phyloP scores from a whole-genome alignment of 2,797 vertebrate genomes.

The Falco cherrug region DNA sequence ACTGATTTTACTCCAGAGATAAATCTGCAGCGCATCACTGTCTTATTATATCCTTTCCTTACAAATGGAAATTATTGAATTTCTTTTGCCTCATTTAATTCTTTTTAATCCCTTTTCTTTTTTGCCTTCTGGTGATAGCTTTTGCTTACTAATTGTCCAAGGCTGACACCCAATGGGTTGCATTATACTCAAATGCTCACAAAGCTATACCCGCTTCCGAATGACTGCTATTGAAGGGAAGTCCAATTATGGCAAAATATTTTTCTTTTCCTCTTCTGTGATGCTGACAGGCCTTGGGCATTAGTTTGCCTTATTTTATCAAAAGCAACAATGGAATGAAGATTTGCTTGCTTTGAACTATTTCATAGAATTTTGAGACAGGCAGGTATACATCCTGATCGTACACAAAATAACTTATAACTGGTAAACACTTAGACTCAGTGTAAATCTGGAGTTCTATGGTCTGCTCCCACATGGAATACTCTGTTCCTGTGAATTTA shows the following conservation, averaged over 20 bases:
- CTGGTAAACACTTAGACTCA: background rate
- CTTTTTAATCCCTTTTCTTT: slow-evolving; percentile 39
- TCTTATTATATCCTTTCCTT: slow-evolving; percentile 49
- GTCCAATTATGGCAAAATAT: background rate
- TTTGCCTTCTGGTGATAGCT: slow-evolving; percentile 21
- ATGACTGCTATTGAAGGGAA: background rate
- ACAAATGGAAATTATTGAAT: slow-evolving; percentile 69
- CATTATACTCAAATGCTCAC: background rate
- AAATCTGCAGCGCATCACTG: slow-evolving; percentile 54
- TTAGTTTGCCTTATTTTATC: background rate
- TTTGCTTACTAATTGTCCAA: slow-evolving; percentile 45
- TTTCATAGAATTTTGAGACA: background rate
- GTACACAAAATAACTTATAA: background rate
- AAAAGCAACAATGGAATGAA: background rate
- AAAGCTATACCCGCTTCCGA: background rate
- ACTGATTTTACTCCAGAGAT: slow-evolving; percentile 29
- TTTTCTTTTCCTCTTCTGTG: background rate
- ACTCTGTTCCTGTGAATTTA: background rate
- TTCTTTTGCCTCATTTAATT: slow-evolving; percentile 70
- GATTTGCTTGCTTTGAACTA: background rate
- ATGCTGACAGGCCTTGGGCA: background rate
- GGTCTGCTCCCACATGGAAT: background rate
- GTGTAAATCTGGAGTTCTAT: background rate
- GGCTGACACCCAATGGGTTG: slow-evolving; percentile 41
- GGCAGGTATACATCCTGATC: background rate